A percentile compares a stretch with the other conserved stretches of the same genome.
Evolutionary conservation across 2,797 vertebrate species (phyloP).

Genomic region (Vultur gryphus): DNA sequence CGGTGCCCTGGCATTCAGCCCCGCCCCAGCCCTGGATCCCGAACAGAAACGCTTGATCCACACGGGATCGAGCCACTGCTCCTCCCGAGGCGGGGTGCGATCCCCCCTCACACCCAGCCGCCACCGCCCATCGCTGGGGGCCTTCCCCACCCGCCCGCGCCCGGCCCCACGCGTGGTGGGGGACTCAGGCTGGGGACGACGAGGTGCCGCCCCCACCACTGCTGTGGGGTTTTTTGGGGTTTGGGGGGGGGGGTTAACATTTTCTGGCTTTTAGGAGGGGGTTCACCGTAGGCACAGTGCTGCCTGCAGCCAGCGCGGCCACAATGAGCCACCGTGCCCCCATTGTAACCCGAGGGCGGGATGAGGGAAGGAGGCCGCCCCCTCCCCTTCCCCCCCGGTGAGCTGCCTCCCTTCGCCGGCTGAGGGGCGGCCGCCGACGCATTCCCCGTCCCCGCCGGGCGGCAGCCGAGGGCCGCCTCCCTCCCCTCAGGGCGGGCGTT

Average conservation of each 20-base stretch:
- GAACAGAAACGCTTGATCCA: neutral
- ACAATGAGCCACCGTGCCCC: fast-evolving
- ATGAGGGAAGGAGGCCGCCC: neutral
- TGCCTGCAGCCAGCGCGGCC: neutral
- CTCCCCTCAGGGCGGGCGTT: neutral
- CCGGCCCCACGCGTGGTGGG: neutral
- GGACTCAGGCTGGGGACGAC: neutral
- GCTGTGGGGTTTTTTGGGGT: neutral
- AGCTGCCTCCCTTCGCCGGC: neutral
- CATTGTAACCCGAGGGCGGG: neutral
- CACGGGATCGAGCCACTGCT: neutral
- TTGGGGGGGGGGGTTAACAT: no score
- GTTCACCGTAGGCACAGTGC: fast-evolving
- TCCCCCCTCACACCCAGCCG: neutral
- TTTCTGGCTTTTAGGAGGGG: fast-evolving
- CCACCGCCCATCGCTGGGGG: neutral
- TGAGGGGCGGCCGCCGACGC: neutral
- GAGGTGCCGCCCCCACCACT: no score
- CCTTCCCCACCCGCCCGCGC: neutral
- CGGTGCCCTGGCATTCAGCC: no score
- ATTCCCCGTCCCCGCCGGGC: neutral
- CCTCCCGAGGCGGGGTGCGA: neutral
- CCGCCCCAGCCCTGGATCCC: neutral
- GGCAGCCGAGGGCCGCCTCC: neutral
- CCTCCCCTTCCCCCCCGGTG: no score